These are phyloP conservation scores for Anhinga rufa DNA, from an alignment of 2,113 vertebrate species.

Conservation along the genomic window DNA sequence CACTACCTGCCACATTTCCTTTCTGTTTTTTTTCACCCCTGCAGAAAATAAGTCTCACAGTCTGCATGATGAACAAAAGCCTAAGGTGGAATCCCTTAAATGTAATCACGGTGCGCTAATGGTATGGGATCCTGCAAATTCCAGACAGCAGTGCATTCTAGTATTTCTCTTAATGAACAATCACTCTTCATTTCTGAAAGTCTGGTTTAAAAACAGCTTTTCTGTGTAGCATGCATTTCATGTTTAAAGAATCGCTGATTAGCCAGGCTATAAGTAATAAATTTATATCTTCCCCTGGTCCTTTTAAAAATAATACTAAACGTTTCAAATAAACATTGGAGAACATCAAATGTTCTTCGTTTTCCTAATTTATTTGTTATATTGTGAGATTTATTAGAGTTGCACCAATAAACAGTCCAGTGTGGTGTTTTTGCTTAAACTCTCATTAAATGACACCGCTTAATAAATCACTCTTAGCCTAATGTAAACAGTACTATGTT, in stretches of 20 bases:
- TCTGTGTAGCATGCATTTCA: neutral
- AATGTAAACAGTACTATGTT: neutral
- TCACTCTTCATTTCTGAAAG: neutral
- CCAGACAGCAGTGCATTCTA: neutral
- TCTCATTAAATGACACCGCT: neutral
- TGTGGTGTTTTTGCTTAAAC: neutral
- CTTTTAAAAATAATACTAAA: neutral
- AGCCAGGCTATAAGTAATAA: neutral
- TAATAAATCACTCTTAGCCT: neutral
- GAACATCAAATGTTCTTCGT: neutral
- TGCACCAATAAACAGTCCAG: neutral
- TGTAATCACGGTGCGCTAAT: constrained; percentile 1
- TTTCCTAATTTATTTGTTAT: neutral
- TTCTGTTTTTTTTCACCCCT: constrained; percentile 30
- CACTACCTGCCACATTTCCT: constrained; percentile 41
- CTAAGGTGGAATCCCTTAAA: constrained; percentile 21
- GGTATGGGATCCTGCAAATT: neutral
- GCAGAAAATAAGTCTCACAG: neutral
- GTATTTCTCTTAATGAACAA: neutral
- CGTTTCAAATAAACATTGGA: too few species aligned
- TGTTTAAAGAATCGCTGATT: neutral
- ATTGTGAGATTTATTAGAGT: neutral
- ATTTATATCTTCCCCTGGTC: neutral
- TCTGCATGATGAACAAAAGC: constrained; percentile 15
- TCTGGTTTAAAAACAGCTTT: constrained; percentile 3